Conservation (phyloP, 2,797 vertebrate species). For the Mormyrus hasselquistii region DNA sequence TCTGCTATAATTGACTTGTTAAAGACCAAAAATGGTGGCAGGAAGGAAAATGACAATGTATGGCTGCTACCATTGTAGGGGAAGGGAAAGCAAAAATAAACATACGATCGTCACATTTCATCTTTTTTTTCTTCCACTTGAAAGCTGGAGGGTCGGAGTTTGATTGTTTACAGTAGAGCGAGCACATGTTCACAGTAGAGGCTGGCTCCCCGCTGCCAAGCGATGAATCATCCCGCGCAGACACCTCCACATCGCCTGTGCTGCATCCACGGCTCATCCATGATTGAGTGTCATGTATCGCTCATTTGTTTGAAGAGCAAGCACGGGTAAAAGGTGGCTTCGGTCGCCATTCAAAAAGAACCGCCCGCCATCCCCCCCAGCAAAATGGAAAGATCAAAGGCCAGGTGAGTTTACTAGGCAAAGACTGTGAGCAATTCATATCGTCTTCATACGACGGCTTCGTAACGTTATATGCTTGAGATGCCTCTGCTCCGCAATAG, state of each 20-base stretch:
- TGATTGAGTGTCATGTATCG: neutral
- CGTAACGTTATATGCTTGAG: neutral
- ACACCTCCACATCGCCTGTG: neutral
- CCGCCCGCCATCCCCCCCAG: neutral
- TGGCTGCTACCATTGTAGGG: neutral
- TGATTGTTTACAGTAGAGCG: neutral
- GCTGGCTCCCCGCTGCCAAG: neutral
- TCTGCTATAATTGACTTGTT: neutral
- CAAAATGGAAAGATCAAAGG: neutral
- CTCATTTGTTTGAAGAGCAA: neutral
- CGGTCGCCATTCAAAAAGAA: neutral
- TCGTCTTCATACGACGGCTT: neutral
- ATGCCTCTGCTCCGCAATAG: neutral
- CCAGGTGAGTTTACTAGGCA: neutral
- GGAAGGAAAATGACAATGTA: slow-evolving; percentile 6
- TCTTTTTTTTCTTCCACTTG: neutral
- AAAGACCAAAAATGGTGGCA: neutral
- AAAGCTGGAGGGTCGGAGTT: neutral
- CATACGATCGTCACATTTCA: neutral
- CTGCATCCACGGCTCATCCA: neutral
- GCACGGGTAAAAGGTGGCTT: neutral
- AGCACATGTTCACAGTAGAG: slow-evolving; percentile 1
- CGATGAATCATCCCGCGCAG: neutral
- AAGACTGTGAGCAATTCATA: neutral
- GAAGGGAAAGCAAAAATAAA: slow-evolving; percentile 4